These are phyloP conservation scores for Drosophila bocki DNA, from an alignment of 1,140 invertebrate species.

Conservation along the genomic window DNA sequence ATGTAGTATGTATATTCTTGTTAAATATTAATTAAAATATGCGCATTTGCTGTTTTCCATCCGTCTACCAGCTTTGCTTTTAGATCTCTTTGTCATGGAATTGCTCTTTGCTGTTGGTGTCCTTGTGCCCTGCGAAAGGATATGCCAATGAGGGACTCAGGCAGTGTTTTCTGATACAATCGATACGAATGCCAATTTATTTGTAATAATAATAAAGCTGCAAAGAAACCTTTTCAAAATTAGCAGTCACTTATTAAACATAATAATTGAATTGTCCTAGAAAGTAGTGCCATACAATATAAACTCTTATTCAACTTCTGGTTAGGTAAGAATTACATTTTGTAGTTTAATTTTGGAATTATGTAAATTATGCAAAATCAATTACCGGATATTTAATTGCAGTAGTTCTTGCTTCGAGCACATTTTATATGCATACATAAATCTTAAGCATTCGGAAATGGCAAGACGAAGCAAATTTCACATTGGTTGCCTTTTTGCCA, in stretches of 20 bases:
- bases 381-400: background rate
- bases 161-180: background rate
- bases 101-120: conserved; percentile 5
- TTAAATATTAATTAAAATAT: conserved; percentile 78
- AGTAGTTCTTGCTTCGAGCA: background rate
- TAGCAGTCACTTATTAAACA: background rate
- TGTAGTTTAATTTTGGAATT: background rate
- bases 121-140: background rate
- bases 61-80: conserved; percentile 12
- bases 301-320: background rate
- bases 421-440: background rate
- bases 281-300: background rate
- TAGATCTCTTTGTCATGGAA: conserved; percentile 2
- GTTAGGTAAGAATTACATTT: background rate
- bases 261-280: background rate
- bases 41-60: conserved; percentile 38
- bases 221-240: background rate
- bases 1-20: conserved; percentile 64
- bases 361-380: conserved; percentile 2
- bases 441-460: background rate
- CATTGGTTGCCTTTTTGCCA: background rate
- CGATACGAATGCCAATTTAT: background rate
- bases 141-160: background rate
- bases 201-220: no score
- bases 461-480: background rate